A percentile compares a stretch with the other conserved stretches of the same genome.
Evolutionary conservation across 2,113 vertebrate genomes (phyloP).

Genomic region (Salvelinus alpinus): DNA sequence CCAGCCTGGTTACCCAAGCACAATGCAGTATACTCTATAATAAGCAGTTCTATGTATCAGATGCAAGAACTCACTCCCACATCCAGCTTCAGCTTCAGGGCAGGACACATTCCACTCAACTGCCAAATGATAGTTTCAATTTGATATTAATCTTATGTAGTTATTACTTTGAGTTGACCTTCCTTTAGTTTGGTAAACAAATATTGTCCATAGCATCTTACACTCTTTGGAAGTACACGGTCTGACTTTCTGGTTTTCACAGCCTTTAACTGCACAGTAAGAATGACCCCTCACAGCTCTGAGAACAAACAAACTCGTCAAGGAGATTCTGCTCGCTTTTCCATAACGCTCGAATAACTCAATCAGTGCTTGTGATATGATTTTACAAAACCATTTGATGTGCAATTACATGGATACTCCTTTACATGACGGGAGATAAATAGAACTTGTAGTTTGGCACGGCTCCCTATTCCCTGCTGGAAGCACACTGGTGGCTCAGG

Average conservation of each 20-base stretch:
- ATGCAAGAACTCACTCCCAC: constrained; percentile 47
- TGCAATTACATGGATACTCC: constrained; percentile 66
- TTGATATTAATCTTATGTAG: too few species aligned
- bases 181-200: too few species aligned
- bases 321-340: background rate
- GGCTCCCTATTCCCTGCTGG: constrained; percentile 35
- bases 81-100: constrained; percentile 29
- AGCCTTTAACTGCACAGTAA: constrained; percentile 15
- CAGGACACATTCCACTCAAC: constrained; percentile 23
- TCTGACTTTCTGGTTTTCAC: constrained; percentile 40
- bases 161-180: too few species aligned
- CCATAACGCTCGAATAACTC: constrained; percentile 40
- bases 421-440: constrained; percentile 56
- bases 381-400: constrained; percentile 60
- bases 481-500: constrained; percentile 45
- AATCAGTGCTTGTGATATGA: constrained; percentile 28
- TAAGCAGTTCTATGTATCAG: constrained; percentile 63
- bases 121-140: constrained; percentile 8
- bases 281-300: too few species aligned
- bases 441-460: constrained; percentile 49
- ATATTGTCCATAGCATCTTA: too few species aligned
- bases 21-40: constrained; percentile 68
- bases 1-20: constrained; percentile 65
- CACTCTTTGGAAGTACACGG: too few species aligned
- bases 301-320: background rate